These are phyloP conservation scores for Elmis aenea DNA, from an alignment of 2,888 invertebrate species.

Conservation along the genomic window DNA sequence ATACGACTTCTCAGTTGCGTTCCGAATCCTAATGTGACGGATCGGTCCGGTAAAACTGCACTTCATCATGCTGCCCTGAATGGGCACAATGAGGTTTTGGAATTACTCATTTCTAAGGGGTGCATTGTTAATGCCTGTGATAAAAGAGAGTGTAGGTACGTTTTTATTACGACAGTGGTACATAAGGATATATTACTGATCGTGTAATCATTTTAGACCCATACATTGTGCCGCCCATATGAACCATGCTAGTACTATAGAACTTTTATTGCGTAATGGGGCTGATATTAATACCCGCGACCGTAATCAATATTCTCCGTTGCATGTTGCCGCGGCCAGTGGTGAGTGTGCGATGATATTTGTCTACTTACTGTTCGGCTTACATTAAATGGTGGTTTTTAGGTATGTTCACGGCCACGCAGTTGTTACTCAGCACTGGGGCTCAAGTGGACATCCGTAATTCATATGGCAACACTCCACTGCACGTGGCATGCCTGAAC, in stretches of 20 bases:
- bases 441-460: slow-evolving; percentile 56
- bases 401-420: slow-evolving; percentile 34
- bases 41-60: slow-evolving; percentile 55
- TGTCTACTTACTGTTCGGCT: background rate
- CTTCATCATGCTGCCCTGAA: slow-evolving; percentile 61
- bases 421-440: slow-evolving; percentile 49
- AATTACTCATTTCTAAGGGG: slow-evolving; percentile 51
- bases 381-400: slow-evolving; percentile 1
- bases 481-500: slow-evolving; percentile 58
- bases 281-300: slow-evolving; percentile 51
- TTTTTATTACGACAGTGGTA: slow-evolving; percentile 2
- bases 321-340: slow-evolving; percentile 58
- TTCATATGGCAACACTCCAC: slow-evolving; percentile 54
- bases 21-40: slow-evolving; percentile 40
- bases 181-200: slow-evolving; percentile 2
- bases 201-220: slow-evolving; percentile 40
- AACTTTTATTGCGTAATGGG: slow-evolving; percentile 43
- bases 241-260: slow-evolving; percentile 50
- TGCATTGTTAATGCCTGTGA: slow-evolving; percentile 59
- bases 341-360: slow-evolving; percentile 48
- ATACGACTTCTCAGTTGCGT: slow-evolving; percentile 36
- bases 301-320: slow-evolving; percentile 52
- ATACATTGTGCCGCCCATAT: slow-evolving; percentile 60
- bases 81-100: slow-evolving; percentile 55
- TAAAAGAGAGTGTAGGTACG: slow-evolving; percentile 50